Evolutionary conservation across 2,888 invertebrate species (phyloP).

Genomic region (Luffia ferchaultella): DNA sequence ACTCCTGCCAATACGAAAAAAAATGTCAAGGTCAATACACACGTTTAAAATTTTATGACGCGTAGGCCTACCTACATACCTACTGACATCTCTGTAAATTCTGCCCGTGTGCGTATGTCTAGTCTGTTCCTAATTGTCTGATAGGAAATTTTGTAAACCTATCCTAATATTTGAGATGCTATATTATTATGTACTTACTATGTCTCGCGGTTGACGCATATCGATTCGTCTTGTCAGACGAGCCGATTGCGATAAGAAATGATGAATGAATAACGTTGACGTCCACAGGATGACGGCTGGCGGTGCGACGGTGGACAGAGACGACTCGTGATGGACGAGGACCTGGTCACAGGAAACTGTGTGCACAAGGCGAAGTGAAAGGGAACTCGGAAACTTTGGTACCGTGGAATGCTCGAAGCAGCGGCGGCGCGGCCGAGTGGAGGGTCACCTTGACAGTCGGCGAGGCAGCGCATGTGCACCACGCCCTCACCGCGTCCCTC

Average conservation of each 20-base stretch:
- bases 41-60: no score
- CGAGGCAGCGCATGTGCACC: constrained; percentile 57
- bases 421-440: constrained; percentile 34
- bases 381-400: constrained; percentile 25
- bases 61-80: no score
- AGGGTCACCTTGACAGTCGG: constrained; percentile 57
- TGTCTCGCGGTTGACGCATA: constrained; percentile 61
- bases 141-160: neutral
- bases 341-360: neutral
- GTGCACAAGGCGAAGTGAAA: constrained; percentile 29
- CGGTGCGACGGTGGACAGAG: constrained; percentile 34
- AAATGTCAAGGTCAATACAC: no score
- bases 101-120: no score
- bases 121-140: no score
- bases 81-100: no score
- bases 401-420: constrained; percentile 23
- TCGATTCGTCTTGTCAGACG: constrained; percentile 61
- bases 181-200: constrained; percentile 53
- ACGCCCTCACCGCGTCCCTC: constrained; percentile 45
- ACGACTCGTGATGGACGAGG: neutral
- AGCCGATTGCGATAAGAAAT: constrained; percentile 53
- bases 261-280: constrained; percentile 59
- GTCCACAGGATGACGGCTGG: constrained; percentile 61
- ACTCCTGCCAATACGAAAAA: no score
- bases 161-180: neutral